Base-by-base conservation (phyloP, 2,888 invertebrate genomes). In the Bugulina stolonifera region DNA sequence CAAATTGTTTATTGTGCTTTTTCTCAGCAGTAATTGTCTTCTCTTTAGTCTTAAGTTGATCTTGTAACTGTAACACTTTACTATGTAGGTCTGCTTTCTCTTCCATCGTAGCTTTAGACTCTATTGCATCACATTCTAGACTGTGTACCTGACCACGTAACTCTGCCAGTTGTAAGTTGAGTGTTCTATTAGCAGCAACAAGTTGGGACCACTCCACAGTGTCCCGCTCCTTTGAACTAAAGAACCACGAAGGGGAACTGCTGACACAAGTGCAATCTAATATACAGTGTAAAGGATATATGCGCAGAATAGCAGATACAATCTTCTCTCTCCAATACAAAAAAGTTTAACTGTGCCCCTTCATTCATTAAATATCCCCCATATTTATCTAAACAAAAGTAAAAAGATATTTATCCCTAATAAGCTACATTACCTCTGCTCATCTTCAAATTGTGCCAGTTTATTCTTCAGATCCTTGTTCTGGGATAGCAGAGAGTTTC, bases 51-150 rank as follows among this genome's bases (percentile, higher is more conserved):
- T 64, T 10, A 29, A 64, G 64, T 34, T 64, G 64, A 14, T 32
- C 29, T 32, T 14, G 29, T 5, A 64, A 32, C 32, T 32, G 34
- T 32, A 10, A 2, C 29, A 27, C 25, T 32, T 64, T 27, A 22
- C 32, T 64, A 27, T 64, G 64, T 10, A 64, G 64, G 10, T 64
- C 64, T 10, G 64, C 27, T 10, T 64, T 64, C 32, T 64, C 29
- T 18, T 32, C 25, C 2, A 14, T 3, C 5, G 32, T 14, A 14
- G 64, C 27, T n/a, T 64, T 64, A 27, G 64, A 14, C n/a, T 64
- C 64, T 14, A 64, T 64, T 3, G 27, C 64, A 14, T 32, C 64
- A 64, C 64, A 64, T 34, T 64, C 64, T 5, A 27, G 27, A 27
- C 32, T 64, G 29, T 64, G 64, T 2, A 64, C 25, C n/a, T 27